Base-by-base conservation (phyloP, 2,797 vertebrate species). In the Clarias fuscus region DNA sequence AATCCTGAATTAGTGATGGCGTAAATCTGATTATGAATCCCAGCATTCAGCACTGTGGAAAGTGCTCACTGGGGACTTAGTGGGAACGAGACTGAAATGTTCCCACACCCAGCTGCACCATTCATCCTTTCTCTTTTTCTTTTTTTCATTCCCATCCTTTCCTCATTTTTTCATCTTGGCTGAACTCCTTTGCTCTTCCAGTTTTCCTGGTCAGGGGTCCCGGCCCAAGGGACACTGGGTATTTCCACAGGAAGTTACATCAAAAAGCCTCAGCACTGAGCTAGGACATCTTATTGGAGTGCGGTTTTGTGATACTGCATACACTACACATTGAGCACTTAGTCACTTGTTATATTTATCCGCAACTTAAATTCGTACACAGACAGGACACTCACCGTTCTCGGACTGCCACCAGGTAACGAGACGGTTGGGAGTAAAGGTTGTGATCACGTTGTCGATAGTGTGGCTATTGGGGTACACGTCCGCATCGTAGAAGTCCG, bases 321-420 rank as follows among this genome's bases (percentile, higher is more conserved):
- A 48, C 76, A 79, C 76, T 79, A 37, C 37, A 65, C 10, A 15
- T 17, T 80, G 3, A 27, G 11, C 17, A 5, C 15, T 43, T 27
- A 18, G 15, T 53, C 62, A 81, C 5, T 4, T 62, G 30, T 78
- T 79, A 37, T 62, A 40, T 62, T 62, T 33, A 33, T 33, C 2
- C 33, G 1, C 33, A 33, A 33, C 33, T 33, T 4, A 72, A 48
- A 14, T 24, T 62, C 8, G 61, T n/a, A 64, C 18, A 53, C 11
- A 43, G 17, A 62, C 75, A 71, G 20, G 64, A 40, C 56, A 58
- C 94, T 14, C 93, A 97, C 97, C 96, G 27, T 95, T 97, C 94
- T 96, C 95, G 0, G 97, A 97, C 87, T 97, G 97, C 97, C 97
- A 97, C 97, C 97, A 97, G 76, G 97, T 95, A 91, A 96, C 96